Conservation (phyloP, 2,797 vertebrate genomes). For the Lateolabrax maculatus region DNA sequence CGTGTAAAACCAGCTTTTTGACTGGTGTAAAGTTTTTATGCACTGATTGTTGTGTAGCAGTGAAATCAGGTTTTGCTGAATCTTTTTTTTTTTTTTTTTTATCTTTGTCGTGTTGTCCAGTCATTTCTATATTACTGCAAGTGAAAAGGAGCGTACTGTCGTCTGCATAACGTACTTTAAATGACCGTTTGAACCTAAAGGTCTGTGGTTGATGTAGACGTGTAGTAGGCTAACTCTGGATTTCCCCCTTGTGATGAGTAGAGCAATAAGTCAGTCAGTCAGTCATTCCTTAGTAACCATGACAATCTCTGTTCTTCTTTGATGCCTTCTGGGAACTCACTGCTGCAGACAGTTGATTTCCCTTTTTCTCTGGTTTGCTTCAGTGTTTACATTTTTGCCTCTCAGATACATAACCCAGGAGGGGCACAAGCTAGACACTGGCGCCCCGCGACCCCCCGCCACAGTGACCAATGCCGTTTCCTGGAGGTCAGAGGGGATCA, state of each 20-base stretch:
- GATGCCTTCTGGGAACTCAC: conserved; percentile 56
- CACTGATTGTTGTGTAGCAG: not conserved
- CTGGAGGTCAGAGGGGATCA: conserved; percentile 90
- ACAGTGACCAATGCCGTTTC: conserved; percentile 90
- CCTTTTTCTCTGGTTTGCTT: conserved; percentile 35
- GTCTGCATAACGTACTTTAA: not conserved
- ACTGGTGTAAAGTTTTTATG: not conserved
- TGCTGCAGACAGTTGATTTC: conserved; percentile 44
- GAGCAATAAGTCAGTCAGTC: conserved; percentile 54
- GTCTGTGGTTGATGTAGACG: conserved; percentile 15
- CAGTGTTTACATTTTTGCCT: conserved; percentile 56
- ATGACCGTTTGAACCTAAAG: conserved; percentile 29
- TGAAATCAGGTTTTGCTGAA: not conserved
- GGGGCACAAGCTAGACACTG: conserved; percentile 98
- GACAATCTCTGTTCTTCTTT: conserved; percentile 46
- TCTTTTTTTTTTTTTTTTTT: not conserved
- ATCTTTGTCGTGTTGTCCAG: not conserved
- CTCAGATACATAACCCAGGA: conserved; percentile 98
- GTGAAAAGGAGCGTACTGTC: conserved; percentile 11
- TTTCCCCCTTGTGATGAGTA: conserved; percentile 40
- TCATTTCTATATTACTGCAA: conserved; percentile 2
- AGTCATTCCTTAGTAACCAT: conserved; percentile 38
- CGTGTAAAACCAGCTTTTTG: not conserved
- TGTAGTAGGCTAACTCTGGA: conserved; percentile 46
- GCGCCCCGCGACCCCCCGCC: conserved; percentile 95